A percentile compares a stretch with the other conserved stretches of the same genome.
phyloP scores from a whole-genome alignment of 2,113 vertebrate genomes.

The Nansenia antarctica region DNA sequence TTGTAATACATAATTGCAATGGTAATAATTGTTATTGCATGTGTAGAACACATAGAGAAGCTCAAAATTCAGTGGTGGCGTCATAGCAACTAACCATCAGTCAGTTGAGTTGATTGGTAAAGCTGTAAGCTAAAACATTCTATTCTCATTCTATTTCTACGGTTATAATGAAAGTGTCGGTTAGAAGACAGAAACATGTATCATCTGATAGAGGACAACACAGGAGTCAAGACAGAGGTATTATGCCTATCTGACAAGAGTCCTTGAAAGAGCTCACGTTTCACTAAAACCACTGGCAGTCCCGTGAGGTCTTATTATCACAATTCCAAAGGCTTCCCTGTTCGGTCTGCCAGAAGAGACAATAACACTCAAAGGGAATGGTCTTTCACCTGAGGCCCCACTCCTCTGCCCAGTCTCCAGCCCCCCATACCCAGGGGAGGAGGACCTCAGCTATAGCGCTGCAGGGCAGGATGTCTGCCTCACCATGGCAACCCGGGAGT shows the following conservation, averaged over 20 bases:
- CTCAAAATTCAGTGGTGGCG: too few relatives aligned
- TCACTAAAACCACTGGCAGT: constrained; percentile 30
- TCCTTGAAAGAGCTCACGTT: constrained; percentile 51
- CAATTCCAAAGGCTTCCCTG: constrained; percentile 39
- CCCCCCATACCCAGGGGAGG: neutral
- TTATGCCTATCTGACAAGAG: constrained; percentile 26
- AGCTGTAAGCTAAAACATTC: too few relatives aligned
- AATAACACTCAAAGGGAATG: constrained; percentile 51
- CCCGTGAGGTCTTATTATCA: constrained; percentile 69
- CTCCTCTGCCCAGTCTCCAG: neutral
- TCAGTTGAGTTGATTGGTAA: too few relatives aligned
- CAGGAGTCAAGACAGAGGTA: neutral
- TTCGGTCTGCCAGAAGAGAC: constrained; percentile 40
- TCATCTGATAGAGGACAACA: constrained; percentile 24
- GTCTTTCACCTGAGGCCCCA: constrained; percentile 55
- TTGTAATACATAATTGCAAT: too few relatives aligned
- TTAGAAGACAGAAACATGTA: neutral
- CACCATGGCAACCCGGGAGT: neutral
- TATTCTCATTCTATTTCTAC: too few relatives aligned
- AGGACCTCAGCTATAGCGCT: neutral
- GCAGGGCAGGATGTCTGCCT: constrained; percentile 1
- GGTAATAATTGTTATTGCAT: too few relatives aligned
- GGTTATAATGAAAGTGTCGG: too few relatives aligned
- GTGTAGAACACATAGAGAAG: too few relatives aligned
- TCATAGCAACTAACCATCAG: too few relatives aligned